phyloP scores from a whole-genome alignment of 1,140 invertebrate genomes.

The Amyelois transitella region DNA sequence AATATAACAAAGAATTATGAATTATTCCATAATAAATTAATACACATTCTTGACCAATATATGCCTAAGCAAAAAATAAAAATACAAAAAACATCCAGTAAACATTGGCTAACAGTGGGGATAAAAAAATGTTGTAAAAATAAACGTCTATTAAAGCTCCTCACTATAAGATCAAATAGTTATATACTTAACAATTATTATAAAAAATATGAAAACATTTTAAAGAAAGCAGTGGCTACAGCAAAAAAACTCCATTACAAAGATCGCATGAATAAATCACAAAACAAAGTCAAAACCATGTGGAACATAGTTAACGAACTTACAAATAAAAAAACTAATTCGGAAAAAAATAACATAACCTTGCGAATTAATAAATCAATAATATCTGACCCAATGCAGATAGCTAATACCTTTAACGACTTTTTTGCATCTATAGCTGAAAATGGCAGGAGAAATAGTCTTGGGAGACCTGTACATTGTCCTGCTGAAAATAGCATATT shows the following conservation, averaged over 20 bases:
- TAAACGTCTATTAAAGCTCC: slow-evolving; percentile 23
- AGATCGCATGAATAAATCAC: not conserved
- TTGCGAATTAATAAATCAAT: not conserved
- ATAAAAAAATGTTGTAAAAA: slow-evolving; percentile 24
- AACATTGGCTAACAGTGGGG: slow-evolving; percentile 18
- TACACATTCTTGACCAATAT: slow-evolving; percentile 11
- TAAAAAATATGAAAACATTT: slow-evolving; percentile 17
- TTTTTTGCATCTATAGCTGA: not conserved
- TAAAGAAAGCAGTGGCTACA: slow-evolving; percentile 9
- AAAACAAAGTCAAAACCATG: slow-evolving; percentile 11
- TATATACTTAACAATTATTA: slow-evolving; percentile 14
- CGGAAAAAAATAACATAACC: slow-evolving; percentile 6
- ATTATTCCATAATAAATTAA: slow-evolving; percentile 7
- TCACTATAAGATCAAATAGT: slow-evolving; percentile 8
- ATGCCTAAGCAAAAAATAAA: slow-evolving; percentile 21
- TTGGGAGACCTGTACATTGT: too few species aligned
- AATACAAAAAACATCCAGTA: slow-evolving; percentile 12
- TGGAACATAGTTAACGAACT: slow-evolving; percentile 9
- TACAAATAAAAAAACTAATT: slow-evolving; percentile 6
- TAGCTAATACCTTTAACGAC: not conserved
- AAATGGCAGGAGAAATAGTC: not conserved
- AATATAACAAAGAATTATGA: slow-evolving; percentile 12
- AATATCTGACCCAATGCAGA: not conserved
- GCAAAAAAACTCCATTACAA: slow-evolving; percentile 18
- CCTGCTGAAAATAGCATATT: not conserved